phyloP scores from a whole-genome alignment of 92 coral and sea anemone genomes.

The Palythoa grandiflora region DNA sequence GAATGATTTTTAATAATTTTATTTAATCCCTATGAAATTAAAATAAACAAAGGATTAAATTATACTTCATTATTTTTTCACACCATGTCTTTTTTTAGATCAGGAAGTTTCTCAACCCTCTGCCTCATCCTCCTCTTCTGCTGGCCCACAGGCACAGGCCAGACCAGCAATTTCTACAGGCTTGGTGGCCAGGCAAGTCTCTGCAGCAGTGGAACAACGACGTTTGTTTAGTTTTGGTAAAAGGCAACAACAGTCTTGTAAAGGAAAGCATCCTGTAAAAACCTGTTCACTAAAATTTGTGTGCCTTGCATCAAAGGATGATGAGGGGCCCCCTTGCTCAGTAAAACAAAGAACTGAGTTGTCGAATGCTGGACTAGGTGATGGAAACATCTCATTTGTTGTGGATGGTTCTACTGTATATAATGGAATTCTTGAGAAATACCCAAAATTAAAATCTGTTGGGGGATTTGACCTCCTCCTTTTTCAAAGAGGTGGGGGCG shows the following conservation, averaged over 20 bases:
- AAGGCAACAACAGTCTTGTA: conserved; percentile 30
- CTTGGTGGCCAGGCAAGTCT: conserved; percentile 15
- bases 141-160: background rate
- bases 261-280: conserved; percentile 11
- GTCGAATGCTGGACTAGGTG: conserved; percentile 72
- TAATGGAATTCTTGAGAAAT: conserved; percentile 58
- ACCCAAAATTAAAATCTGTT: conserved; percentile 42
- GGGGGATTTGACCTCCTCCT: conserved; percentile 55
- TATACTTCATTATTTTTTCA: background rate
- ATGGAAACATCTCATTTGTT: conserved; percentile 55
- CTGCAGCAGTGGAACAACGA: conserved; percentile 45
- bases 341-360: conserved; percentile 59
- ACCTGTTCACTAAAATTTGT: conserved; percentile 66
- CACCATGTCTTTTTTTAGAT: background rate
- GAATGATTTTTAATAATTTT: background rate
- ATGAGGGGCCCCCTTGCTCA: conserved; percentile 47
- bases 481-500: conserved; percentile 62
- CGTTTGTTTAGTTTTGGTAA: conserved; percentile 47
- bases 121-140: background rate
- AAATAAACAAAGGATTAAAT: background rate
- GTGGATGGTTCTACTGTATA: conserved; percentile 50
- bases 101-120: conserved; percentile 12
- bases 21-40: conserved; percentile 1
- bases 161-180: conserved; percentile 1
- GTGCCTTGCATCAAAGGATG: conserved; percentile 56